Conservation (phyloP, 2,888 invertebrate species). For the Heteromyza rotundicornis region DNA sequence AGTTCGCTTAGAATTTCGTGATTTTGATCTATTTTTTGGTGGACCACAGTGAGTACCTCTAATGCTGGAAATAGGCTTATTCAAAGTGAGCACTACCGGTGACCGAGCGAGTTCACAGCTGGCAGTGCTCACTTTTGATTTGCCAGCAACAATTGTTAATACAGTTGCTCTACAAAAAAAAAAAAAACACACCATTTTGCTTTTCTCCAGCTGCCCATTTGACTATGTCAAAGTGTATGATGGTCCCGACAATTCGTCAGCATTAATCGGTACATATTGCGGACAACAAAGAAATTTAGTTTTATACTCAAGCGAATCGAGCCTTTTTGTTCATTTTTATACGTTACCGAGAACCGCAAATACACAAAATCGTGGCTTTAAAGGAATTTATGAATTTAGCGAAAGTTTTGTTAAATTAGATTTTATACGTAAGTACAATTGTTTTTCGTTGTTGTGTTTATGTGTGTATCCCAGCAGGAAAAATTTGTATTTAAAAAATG, state of each 20-base stretch:
- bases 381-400: constrained; percentile 98
- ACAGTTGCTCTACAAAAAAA: no score
- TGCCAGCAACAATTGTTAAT: constrained; percentile 30
- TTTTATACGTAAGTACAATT: constrained; percentile 67
- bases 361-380: constrained; percentile 97
- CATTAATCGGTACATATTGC: constrained; percentile 95
- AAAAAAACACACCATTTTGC: no score
- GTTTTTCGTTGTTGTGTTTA: constrained; percentile 5
- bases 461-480: no score
- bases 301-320: constrained; percentile 91
- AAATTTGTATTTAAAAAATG: no score
- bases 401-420: constrained; percentile 98
- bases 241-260: constrained; percentile 86
- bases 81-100: not conserved
- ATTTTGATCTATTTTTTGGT: constrained; percentile 98
- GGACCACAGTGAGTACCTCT: constrained; percentile 90
- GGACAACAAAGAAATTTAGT: constrained; percentile 96
- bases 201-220: constrained; percentile 85
- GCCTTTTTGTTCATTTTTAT: constrained; percentile 88
- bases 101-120: no score
- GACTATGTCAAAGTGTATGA: constrained; percentile 98
- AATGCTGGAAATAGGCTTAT: constrained; percentile 40
- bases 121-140: not conserved
- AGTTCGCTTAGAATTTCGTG: constrained; percentile 93
- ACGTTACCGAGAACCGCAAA: constrained; percentile 90